Base-by-base conservation (phyloP, 37 sponge, comb jelly and placozoan species). In the Hexactinellida sp. region DNA sequence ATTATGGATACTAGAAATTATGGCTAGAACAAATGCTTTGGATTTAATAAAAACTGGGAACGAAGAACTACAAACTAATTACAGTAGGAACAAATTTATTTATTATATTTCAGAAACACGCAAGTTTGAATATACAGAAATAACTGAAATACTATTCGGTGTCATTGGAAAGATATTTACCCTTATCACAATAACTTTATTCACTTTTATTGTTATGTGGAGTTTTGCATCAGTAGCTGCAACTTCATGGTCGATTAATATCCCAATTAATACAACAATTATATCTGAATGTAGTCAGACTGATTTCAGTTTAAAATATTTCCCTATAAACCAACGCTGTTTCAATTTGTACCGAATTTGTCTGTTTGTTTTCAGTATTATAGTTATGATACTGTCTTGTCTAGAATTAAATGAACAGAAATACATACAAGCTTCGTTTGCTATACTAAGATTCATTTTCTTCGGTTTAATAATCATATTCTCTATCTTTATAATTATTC, bases 371-470 rank as follows among this genome's bases (percentile, higher is more conserved):
- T 95, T 89, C 87, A 94, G 87, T 0, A 55, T 89, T 25, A 55
- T 95, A 7, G 89, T 91, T 23, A 55, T 95, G 1, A 30, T 83
- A 0, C 85, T 95, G 36, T 91, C 94, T 37, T 36, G 88, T 0
- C 24, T 93, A 32, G 92, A 89, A 36, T 86, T 94, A 21, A 94
- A 91, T 36, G 95, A 94, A 54, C 95, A 94, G 82, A 92, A 87
- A 32, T 86, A 93, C 28, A 28, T 94, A 5, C 95, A 94, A 63
- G 82, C 93, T 54, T 82, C 91, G 0, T 82, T 95, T 0, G 94
- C 92, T 0, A 28, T 91, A 0, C 35, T 93, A 24, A 63, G 95
- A 36, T 95, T 93, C 38, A 54, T 87, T 0, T 88, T 88, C 30
- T 87, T 95, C 28, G 86, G 71, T 9, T 88, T 85, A 0, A 93